Conservation (phyloP, 2,797 vertebrate species). For the Sebastes umbrosus region DNA sequence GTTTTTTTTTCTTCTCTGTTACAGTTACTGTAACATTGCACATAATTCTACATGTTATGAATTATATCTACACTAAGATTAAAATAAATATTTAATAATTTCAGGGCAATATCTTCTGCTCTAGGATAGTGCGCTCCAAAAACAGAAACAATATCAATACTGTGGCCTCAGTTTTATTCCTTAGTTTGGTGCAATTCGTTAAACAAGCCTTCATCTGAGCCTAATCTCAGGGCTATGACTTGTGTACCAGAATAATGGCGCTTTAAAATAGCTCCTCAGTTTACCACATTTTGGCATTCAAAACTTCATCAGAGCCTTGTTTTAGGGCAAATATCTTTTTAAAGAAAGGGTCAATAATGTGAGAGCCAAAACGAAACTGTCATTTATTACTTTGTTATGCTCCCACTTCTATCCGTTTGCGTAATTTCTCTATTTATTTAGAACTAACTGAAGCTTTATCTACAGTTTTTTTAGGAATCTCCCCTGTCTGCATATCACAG, state of each 20-base stretch:
- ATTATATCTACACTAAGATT: no score
- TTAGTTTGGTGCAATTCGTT: not conserved
- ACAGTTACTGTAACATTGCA: not conserved
- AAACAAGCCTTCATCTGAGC: not conserved
- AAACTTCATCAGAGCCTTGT: not conserved
- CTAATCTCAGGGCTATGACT: not conserved
- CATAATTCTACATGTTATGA: no score
- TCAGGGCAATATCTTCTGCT: not conserved
- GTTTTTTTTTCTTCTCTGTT: not conserved
- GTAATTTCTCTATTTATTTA: not conserved
- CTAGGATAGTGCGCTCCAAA: not conserved
- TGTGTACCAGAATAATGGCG: not conserved
- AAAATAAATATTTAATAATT: not conserved
- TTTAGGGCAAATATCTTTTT: not conserved
- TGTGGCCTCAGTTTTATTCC: not conserved
- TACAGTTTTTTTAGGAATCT: not conserved
- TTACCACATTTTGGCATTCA: not conserved
- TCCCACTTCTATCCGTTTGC: not conserved
- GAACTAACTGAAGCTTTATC: no score
- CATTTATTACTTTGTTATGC: not conserved
- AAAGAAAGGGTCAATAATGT: not conserved
- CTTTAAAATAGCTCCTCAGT: not conserved
- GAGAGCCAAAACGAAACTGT: not conserved
- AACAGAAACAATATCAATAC: not conserved
- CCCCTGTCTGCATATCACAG: not conserved